Conservation (phyloP, 1,140 invertebrate species). For the Globodera ellingtonae region DNA sequence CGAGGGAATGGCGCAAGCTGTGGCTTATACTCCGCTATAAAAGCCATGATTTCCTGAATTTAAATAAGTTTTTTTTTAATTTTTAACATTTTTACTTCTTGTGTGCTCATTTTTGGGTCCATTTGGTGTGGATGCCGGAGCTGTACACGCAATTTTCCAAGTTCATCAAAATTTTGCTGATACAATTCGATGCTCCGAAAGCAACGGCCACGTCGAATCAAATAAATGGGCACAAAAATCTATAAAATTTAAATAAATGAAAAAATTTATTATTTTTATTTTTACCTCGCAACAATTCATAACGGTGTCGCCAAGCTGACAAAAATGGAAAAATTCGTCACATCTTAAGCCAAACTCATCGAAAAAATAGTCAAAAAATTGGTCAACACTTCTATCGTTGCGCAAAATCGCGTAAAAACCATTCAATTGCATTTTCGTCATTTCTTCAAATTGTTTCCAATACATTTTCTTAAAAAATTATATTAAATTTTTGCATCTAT, state of each 20-base stretch:
- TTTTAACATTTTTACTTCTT: not conserved
- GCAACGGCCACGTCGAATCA: slow-evolving; percentile 37
- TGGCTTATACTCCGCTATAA: slow-evolving; percentile 39
- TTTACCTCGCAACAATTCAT: slow-evolving; percentile 39
- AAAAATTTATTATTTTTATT: not conserved
- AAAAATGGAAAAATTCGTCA: slow-evolving; percentile 30
- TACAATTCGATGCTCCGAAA: slow-evolving; percentile 33
- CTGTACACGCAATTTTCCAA: slow-evolving; percentile 33
- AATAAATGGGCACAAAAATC: slow-evolving; percentile 37
- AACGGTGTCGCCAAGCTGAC: slow-evolving; percentile 30
- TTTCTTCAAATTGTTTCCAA: slow-evolving; percentile 4
- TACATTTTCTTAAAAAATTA: too few relatives aligned
- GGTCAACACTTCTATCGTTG: slow-evolving; percentile 24
- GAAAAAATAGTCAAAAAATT: slow-evolving; percentile 40
- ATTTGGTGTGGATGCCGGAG: slow-evolving; percentile 24
- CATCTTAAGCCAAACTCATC: slow-evolving; percentile 34
- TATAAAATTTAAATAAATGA: slow-evolving; percentile 2
- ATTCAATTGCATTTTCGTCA: slow-evolving; percentile 16
- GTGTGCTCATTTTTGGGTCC: slow-evolving; percentile 14
- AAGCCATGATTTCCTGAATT: slow-evolving; percentile 38
- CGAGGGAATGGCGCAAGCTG: slow-evolving; percentile 42
- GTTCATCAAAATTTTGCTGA: slow-evolving; percentile 40
- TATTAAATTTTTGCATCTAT: too few relatives aligned
- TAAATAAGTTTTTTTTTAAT: too few relatives aligned
- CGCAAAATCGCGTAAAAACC: slow-evolving; percentile 28